These are phyloP conservation scores for Pseudochirops cupreus DNA, from an alignment of 2,797 vertebrate genomes.

Conservation along the genomic window DNA sequence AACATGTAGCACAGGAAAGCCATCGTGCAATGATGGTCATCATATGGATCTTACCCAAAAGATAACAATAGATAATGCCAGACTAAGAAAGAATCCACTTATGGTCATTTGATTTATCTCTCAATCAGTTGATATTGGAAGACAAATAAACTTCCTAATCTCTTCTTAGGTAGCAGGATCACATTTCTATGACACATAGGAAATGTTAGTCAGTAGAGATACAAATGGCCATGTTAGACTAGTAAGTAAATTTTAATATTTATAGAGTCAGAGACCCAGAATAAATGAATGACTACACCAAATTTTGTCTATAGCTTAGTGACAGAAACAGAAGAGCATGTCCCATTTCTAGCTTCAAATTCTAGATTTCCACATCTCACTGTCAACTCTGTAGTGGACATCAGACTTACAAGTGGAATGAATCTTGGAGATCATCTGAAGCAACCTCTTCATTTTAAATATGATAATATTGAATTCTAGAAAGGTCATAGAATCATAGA, in stretches of 20 bases:
- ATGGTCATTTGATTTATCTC: neutral
- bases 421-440: neutral
- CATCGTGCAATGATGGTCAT: no score
- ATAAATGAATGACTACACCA: neutral
- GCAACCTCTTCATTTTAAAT: neutral
- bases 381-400: neutral
- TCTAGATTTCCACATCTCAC: neutral
- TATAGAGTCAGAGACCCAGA: neutral
- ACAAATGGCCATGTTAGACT: neutral
- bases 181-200: neutral
- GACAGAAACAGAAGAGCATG: rapidly evolving
- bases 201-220: neutral
- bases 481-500: neutral
- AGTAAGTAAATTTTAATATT: neutral
- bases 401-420: neutral
- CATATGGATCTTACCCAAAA: neutral
- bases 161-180: neutral
- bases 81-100: neutral
- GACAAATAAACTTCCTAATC: neutral
- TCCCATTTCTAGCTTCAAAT: neutral
- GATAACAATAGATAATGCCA: neutral
- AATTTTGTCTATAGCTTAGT: neutral
- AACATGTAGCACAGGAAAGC: no score
- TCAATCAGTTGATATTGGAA: neutral
- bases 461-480: neutral